Conservation (phyloP, 2,113 vertebrate species). For the Erythrocercus mccallii region DNA sequence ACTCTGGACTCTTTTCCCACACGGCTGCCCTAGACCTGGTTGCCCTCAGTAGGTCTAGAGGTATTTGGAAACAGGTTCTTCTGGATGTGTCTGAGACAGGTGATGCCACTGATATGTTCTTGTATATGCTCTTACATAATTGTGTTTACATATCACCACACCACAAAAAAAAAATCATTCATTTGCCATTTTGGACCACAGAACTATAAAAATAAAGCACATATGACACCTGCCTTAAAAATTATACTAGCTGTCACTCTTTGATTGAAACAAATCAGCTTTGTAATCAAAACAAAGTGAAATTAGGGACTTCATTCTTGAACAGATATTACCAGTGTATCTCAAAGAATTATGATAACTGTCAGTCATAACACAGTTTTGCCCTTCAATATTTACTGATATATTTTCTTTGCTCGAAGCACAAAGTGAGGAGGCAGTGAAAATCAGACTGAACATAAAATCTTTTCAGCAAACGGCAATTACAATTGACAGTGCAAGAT, state of each 20-base stretch:
- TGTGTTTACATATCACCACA: neutral
- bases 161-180: neutral
- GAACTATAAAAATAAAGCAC: neutral
- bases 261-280: constrained; percentile 14
- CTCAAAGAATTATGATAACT: constrained; percentile 32
- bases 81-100: neutral
- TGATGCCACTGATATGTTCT: neutral
- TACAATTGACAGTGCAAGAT: neutral
- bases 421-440: neutral
- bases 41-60: neutral
- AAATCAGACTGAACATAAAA: neutral
- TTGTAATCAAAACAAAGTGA: constrained; percentile 3
- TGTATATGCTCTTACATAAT: neutral
- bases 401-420: neutral
- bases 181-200: neutral
- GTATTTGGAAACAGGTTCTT: neutral
- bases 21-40: neutral
- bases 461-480: neutral
- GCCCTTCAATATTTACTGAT: neutral
- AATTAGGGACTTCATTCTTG: neutral
- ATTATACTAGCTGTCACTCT: neutral
- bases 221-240: constrained; percentile 29
- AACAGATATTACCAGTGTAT: neutral
- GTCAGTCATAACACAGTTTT: neutral
- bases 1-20: neutral